These are phyloP conservation scores for Kryptolebias marmoratus DNA, from an alignment of 2,113 vertebrate species.

Conservation along the genomic window DNA sequence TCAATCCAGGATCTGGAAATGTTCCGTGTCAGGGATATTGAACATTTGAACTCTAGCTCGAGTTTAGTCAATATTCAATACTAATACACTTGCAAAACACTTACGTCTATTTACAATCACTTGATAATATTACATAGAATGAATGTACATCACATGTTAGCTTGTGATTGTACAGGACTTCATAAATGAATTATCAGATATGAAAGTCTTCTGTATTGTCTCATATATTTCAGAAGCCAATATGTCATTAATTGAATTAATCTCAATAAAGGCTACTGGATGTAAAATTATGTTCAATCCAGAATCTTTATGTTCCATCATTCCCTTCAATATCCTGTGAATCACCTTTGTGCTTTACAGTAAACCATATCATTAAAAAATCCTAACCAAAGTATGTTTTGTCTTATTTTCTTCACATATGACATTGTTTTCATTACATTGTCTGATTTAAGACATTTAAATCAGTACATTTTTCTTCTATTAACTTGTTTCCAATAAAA, in stretches of 20 bases:
- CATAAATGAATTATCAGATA: neutral
- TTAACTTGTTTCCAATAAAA: no score
- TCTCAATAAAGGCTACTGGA: neutral
- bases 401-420: no score
- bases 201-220: neutral
- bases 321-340: no score
- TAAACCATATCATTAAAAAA: no score
- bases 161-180: neutral
- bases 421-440: no score
- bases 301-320: neutral
- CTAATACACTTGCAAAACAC: constrained; percentile 10
- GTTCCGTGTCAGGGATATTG: constrained; percentile 47
- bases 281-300: neutral
- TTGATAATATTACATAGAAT: neutral
- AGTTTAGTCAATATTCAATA: constrained; percentile 7
- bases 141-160: neutral
- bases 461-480: no score
- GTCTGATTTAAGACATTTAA: no score
- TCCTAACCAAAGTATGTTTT: no score
- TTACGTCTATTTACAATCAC: neutral
- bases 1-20: constrained; percentile 47
- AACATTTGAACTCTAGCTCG: constrained; percentile 47
- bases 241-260: neutral
- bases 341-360: no score
- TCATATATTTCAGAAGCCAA: neutral